Percentiles rank a stretch among this genome's conserved stretches.
These are phyloP conservation scores for Calliopsis andreniformis DNA, from an alignment of 1,140 invertebrate species.

Conservation along the genomic window DNA sequence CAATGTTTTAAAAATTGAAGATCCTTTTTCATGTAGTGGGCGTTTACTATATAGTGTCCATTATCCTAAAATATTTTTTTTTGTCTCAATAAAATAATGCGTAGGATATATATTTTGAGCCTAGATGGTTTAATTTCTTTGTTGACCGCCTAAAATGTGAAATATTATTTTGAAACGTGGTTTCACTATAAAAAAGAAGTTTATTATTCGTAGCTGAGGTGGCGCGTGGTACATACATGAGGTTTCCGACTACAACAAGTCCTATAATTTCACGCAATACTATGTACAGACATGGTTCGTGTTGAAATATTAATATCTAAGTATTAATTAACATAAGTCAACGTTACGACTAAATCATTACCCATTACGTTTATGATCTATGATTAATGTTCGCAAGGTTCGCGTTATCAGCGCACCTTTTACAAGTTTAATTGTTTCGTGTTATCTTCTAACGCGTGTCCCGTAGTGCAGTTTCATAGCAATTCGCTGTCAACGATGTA, in stretches of 20 bases:
- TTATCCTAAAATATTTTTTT: too few relatives aligned
- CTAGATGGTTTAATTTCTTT: too few relatives aligned
- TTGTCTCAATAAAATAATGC: too few relatives aligned
- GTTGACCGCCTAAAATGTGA: neutral
- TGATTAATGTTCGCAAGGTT: slow-evolving; percentile 51
- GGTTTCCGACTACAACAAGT: slow-evolving; percentile 72
- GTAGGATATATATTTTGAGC: too few relatives aligned
- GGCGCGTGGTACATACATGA: slow-evolving; percentile 74
- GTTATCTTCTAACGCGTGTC: slow-evolving; percentile 13
- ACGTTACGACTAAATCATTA: slow-evolving; percentile 69
- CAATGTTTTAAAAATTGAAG: too few relatives aligned
- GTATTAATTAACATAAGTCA: slow-evolving; percentile 63
- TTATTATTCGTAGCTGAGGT: slow-evolving; percentile 71
- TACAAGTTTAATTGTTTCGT: slow-evolving; percentile 22
- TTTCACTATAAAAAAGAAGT: slow-evolving; percentile 63
- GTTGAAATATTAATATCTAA: slow-evolving; percentile 70
- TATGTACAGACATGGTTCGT: slow-evolving; percentile 72
- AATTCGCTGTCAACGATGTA: neutral
- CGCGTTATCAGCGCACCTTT: slow-evolving; percentile 10
- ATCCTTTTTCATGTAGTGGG: too few relatives aligned
- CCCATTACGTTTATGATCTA: slow-evolving; percentile 67
- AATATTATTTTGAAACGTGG: neutral
- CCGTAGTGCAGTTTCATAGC: slow-evolving; percentile 5
- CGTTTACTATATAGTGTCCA: too few relatives aligned
- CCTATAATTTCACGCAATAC: slow-evolving; percentile 71